These are phyloP conservation scores for Bombus difficillimus DNA, from an alignment of 1,140 invertebrate genomes.

Conservation along the genomic window DNA sequence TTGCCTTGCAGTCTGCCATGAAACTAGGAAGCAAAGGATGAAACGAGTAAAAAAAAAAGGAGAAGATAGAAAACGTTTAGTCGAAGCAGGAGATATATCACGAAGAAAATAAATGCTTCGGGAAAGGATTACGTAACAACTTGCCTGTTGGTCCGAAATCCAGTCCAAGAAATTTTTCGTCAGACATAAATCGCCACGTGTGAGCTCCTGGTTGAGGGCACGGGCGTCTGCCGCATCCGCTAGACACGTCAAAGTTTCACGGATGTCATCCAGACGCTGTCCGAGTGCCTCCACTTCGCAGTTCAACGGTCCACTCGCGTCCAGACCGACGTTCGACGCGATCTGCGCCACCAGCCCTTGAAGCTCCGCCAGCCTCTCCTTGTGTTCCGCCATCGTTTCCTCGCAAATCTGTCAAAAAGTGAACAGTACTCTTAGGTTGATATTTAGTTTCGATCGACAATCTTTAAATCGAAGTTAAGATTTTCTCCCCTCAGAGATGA, in stretches of 20 bases:
- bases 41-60: too few relatives aligned
- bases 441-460: neutral
- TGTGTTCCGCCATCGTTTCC: slow-evolving; percentile 88
- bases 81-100: neutral
- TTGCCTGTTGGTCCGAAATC: slow-evolving; percentile 87
- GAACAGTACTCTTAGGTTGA: neutral
- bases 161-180: slow-evolving; percentile 85
- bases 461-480: neutral
- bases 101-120: neutral
- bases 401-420: slow-evolving; percentile 86
- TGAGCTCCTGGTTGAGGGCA: slow-evolving; percentile 83
- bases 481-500: neutral
- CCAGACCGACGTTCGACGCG: slow-evolving; percentile 89
- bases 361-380: slow-evolving; percentile 87
- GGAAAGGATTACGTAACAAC: slow-evolving; percentile 21
- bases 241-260: slow-evolving; percentile 87
- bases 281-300: slow-evolving; percentile 91
- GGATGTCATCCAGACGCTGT: slow-evolving; percentile 88
- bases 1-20: neutral
- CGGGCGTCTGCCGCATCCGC: slow-evolving; percentile 89
- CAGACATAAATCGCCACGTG: slow-evolving; percentile 83
- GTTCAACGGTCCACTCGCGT: slow-evolving; percentile 86
- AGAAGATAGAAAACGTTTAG: too few relatives aligned
- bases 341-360: slow-evolving; percentile 89
- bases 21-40: neutral